Evolutionary conservation across 2,888 invertebrate species (phyloP).

Genomic region (Stenodera caucasica): DNA sequence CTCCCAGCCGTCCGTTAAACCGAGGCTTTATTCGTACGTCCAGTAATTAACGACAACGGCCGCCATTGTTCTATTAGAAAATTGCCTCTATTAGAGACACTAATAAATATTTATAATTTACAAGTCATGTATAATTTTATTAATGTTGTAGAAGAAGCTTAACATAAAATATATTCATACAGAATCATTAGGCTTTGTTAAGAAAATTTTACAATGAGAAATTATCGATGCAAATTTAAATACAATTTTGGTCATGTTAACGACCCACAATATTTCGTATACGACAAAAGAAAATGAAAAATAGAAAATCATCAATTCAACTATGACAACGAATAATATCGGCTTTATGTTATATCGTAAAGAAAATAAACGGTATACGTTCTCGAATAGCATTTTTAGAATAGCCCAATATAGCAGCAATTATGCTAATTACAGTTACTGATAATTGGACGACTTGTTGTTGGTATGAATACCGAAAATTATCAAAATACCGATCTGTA

Average conservation of each 20-base stretch:
- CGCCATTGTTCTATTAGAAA: too few relatives aligned
- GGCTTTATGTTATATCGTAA: too few relatives aligned
- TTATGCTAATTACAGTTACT: too few relatives aligned
- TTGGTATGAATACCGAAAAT: too few relatives aligned
- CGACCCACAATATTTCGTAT: background rate
- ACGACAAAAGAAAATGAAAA: background rate
- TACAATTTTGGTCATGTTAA: slow-evolving; percentile 1
- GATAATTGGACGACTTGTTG: too few relatives aligned
- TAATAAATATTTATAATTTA: slow-evolving; percentile 5
- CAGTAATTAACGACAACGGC: too few relatives aligned
- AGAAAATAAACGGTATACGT: too few relatives aligned
- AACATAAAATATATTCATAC: background rate
- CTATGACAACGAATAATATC: background rate
- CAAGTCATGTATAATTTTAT: slow-evolving; percentile 2
- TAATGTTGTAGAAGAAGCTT: slow-evolving; percentile 7
- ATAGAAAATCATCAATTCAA: background rate
- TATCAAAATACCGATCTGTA: too few relatives aligned
- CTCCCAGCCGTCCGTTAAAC: too few relatives aligned
- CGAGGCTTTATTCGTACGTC: too few relatives aligned
- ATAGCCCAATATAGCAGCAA: too few relatives aligned
- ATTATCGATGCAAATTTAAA: background rate
- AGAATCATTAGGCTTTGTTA: slow-evolving; percentile 1
- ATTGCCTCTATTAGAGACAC: background rate
- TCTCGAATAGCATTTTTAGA: too few relatives aligned
- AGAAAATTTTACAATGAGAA: slow-evolving; percentile 1